phyloP scores from a whole-genome alignment of 2,797 vertebrate genomes.

The Percopsis omiscomaycus region DNA sequence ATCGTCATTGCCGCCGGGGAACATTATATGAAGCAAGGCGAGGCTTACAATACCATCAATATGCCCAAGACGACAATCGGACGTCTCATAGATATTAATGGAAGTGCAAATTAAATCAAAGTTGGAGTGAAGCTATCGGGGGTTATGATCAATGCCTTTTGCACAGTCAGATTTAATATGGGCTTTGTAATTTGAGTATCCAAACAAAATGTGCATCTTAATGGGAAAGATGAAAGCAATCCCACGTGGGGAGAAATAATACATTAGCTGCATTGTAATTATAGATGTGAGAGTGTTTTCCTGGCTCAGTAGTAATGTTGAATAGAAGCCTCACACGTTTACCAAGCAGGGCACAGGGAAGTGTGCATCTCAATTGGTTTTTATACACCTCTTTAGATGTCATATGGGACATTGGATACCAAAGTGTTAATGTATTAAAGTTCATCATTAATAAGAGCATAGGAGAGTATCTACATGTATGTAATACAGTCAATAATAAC shows the following conservation, averaged over 20 bases:
- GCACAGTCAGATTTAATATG: slow-evolving; percentile 79
- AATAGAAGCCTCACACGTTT: slow-evolving; percentile 67
- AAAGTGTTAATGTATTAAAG: slow-evolving; percentile 10
- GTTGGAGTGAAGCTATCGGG: slow-evolving; percentile 75
- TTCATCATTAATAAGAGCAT: background rate
- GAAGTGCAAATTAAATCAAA: slow-evolving; percentile 82
- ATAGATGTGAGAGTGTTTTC: slow-evolving; percentile 71
- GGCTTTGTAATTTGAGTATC: slow-evolving; percentile 78
- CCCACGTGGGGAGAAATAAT: slow-evolving; percentile 73
- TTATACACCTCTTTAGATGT: slow-evolving; percentile 47
- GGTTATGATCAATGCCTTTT: slow-evolving; percentile 82
- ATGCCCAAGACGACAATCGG: slow-evolving; percentile 79
- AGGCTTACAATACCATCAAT: slow-evolving; percentile 80
- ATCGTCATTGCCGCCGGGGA: slow-evolving; percentile 77
- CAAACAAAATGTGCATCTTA: slow-evolving; percentile 81
- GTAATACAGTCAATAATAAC: slow-evolving; percentile 16
- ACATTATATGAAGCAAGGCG: slow-evolving; percentile 77
- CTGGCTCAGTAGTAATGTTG: slow-evolving; percentile 63
- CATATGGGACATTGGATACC: slow-evolving; percentile 20
- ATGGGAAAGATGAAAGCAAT: slow-evolving; percentile 78
- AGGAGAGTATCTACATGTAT: slow-evolving; percentile 8
- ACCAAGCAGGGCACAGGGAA: slow-evolving; percentile 49
- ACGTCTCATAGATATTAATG: slow-evolving; percentile 84
- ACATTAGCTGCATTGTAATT: slow-evolving; percentile 80
- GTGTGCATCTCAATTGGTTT: slow-evolving; percentile 55